These are phyloP conservation scores for Gasteruption jaculator DNA, from an alignment of 2,888 invertebrate genomes.

Conservation along the genomic window DNA sequence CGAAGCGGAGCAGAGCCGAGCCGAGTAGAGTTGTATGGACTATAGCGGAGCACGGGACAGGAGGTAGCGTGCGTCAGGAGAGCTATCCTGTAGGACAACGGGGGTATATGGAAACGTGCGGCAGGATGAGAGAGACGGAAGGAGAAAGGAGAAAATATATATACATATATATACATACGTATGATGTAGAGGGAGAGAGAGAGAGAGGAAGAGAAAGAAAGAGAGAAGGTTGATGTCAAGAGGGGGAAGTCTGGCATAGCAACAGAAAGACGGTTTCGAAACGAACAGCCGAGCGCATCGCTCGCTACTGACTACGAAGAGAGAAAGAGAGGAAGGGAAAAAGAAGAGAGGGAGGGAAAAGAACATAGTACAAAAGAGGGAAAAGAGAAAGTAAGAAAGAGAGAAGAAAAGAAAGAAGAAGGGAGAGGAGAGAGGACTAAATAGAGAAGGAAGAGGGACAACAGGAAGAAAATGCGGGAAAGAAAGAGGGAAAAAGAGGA, in stretches of 20 bases:
- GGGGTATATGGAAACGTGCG: too few species aligned
- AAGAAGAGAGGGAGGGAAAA: slow-evolving; percentile 3
- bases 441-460: slow-evolving; percentile 13
- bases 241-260: slow-evolving; percentile 46
- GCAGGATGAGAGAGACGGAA: slow-evolving; percentile 13
- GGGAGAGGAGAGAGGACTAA: too few species aligned
- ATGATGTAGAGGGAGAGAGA: slow-evolving; percentile 13
- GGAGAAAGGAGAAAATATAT: slow-evolving; percentile 19
- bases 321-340: slow-evolving; percentile 12
- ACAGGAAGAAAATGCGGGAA: slow-evolving; percentile 10
- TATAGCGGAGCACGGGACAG: too few species aligned
- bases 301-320: slow-evolving; percentile 8
- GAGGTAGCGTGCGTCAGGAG: slow-evolving; percentile 21
- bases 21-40: slow-evolving; percentile 15
- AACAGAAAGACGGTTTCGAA: slow-evolving; percentile 48
- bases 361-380: slow-evolving; percentile 13
- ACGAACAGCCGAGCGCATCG: slow-evolving; percentile 38
- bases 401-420: slow-evolving; percentile 8
- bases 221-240: slow-evolving; percentile 29
- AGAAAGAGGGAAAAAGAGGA: slow-evolving; percentile 13
- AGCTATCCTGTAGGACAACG: slow-evolving; percentile 40
- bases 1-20: slow-evolving; percentile 21
- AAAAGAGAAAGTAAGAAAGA: slow-evolving; percentile 5
- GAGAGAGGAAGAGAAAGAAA: slow-evolving; percentile 21
- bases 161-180: slow-evolving; percentile 17